Evolutionary conservation across 1,140 invertebrate genomes (phyloP), one percentile per base, ranked within the genome.

Genomic region (Atopsyche davidsoni): DNA sequence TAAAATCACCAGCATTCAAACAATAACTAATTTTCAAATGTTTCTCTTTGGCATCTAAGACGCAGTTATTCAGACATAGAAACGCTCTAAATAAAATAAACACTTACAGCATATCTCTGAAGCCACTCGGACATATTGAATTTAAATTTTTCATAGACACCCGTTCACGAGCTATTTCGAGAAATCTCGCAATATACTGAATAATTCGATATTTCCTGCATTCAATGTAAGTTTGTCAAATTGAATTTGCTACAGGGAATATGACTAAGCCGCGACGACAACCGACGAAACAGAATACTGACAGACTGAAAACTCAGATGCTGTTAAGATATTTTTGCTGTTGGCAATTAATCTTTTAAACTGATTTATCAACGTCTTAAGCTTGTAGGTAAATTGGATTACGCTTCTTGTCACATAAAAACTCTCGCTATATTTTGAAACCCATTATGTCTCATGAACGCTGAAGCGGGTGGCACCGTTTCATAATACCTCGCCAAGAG

Each of bases 201-300:
- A 31, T 44, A n/a, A 56, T 47, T 47, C 45, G 48, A 51, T 56
- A 56, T 51, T 55, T 51, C 48, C 53, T 46, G 48, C 41, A 34
- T 46, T 51, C 32, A 45, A 38, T 23, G 49, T 24, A 43, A 43
- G 38, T 56, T 56, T 56, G 48, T 47, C 53, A 56, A 56, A 56
- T 51, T 56, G 48, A 39, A 18, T 56, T 47, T 13, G 34, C 35
- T 40, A 36, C 53, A 25, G 17, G 7, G 34, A 43, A 52, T 43
- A 55, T 45, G 43, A 21, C 31, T 19, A 16, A 38, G 31, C 32
- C 24, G 25, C 13, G 24, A 18, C 34, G 41, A 50, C 53, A 47
- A 36, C 41, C 23, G 31, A 34, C 31, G 46, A 50, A 55, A 50
- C 21, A 25, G 39, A 35, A 55, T 32, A 45, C 53, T 48, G 46